These are phyloP conservation scores for Galaxea fascicularis DNA, from an alignment of 92 coral and sea anemone species.

Conservation along the genomic window DNA sequence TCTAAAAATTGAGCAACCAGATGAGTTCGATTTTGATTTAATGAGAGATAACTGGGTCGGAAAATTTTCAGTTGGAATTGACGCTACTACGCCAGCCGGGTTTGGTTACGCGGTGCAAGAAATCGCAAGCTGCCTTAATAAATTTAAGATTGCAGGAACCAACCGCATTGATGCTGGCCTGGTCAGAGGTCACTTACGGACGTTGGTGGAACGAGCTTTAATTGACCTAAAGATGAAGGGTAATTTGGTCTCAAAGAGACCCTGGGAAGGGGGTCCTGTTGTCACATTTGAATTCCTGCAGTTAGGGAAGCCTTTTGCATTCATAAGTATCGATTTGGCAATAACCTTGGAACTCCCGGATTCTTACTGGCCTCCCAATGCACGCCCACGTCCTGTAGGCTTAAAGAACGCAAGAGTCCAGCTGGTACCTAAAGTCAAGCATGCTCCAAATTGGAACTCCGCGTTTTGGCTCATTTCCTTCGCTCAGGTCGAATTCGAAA, in stretches of 20 bases:
- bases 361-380: neutral
- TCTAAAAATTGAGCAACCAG: constrained; percentile 53
- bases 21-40: constrained; percentile 53
- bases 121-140: constrained; percentile 17
- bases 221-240: constrained; percentile 11
- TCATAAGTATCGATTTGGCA: constrained; percentile 35
- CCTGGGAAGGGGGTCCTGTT: constrained; percentile 45
- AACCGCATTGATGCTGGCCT: constrained; percentile 15
- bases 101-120: constrained; percentile 23
- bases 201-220: constrained; percentile 1
- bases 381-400: constrained; percentile 10
- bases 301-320: neutral
- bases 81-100: constrained; percentile 25
- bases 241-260: constrained; percentile 4
- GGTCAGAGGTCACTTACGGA: constrained; percentile 37
- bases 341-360: constrained; percentile 22
- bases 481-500: constrained; percentile 37
- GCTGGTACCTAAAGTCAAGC: constrained; percentile 37
- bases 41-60: constrained; percentile 44
- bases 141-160: constrained; percentile 12
- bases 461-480: neutral
- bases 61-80: constrained; percentile 23
- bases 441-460: neutral
- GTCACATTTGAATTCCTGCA: constrained; percentile 37
- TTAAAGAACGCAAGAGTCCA: neutral